These are phyloP conservation scores for Macrophya alboannulata DNA, from an alignment of 2,888 invertebrate genomes.

Conservation along the genomic window DNA sequence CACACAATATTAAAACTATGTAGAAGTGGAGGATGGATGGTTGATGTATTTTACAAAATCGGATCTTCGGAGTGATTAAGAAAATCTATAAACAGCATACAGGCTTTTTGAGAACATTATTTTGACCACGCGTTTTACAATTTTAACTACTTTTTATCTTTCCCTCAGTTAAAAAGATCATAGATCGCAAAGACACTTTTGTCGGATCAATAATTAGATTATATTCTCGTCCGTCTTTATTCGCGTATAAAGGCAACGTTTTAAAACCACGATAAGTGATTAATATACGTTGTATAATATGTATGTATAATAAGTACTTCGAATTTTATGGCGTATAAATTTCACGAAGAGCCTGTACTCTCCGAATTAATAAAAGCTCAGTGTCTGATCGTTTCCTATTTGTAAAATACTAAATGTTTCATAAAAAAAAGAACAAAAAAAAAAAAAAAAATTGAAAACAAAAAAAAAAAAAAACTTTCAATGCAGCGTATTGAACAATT, in stretches of 20 bases:
- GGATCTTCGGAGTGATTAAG: conserved; percentile 53
- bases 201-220: not conserved
- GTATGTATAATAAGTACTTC: not conserved
- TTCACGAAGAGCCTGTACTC: conserved; percentile 47
- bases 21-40: conserved; percentile 64
- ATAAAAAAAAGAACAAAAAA: conserved; percentile 61
- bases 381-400: conserved; percentile 77
- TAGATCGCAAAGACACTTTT: conserved; percentile 15
- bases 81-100: conserved; percentile 16
- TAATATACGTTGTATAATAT: not conserved
- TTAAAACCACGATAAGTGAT: not conserved
- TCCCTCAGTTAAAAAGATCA: not conserved
- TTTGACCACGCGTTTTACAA: conserved; percentile 3
- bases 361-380: conserved; percentile 56
- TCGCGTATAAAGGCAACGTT: conserved; percentile 18
- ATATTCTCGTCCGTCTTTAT: conserved; percentile 23
- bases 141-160: conserved; percentile 16
- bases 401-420: conserved; percentile 77
- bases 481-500: conserved; percentile 42
- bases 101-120: conserved; percentile 41
- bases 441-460: conserved; percentile 45
- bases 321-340: conserved; percentile 22
- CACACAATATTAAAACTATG: conserved; percentile 62
- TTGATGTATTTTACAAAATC: conserved; percentile 57
- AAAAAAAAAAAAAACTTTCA: conserved; percentile 18